Base-by-base conservation (phyloP, 2,888 invertebrate genomes). In the Aporophyla nigra region DNA sequence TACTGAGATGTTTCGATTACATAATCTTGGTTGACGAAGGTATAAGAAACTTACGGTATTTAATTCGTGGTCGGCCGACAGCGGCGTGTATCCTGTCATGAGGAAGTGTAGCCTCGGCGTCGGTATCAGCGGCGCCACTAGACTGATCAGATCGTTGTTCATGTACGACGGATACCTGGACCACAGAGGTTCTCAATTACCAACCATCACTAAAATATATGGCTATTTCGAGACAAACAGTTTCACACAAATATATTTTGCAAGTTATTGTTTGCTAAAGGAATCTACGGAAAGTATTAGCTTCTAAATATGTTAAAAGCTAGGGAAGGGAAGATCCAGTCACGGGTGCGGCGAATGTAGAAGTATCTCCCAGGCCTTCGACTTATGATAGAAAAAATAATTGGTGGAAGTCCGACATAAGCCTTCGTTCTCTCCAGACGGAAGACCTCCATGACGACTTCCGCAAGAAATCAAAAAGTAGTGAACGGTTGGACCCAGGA, bases 81-180 rank as follows among this genome's bases (percentile, higher is more conserved):
- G 97, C 0, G 99, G 99, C 46, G 99, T 99, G 93, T 99, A 99
- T 19, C 99, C 99, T 0, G 99, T 99, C 99, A 99, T 99, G 9
- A 99, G 97, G 94, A 99, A 99, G 96, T 99, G 99, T 71, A 99
- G 97, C n/a, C 99, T 97, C 27, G 99, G 99, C 4, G 99, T 99
- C 0, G 99, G 99, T 88, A 99, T 99, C 70, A 99, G 97, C 2
- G 99, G 99, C 21, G 99, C 99, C 87, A 99, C 98, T 80, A 99
- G 96, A 71, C 99, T 99, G 94, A 99, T 99, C 83, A 99, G 97
- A 94, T 99, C 99, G 93, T 99, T 99, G 95, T 99, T 99, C 99
- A 99, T 99, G 94, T 99, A 99, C 0, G 99, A 99, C 2, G 99
- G 99, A 96, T 99, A 99, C 88, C 98, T 98, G 46, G 27, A 82